Conservation (phyloP, 2,888 invertebrate genomes). For the Agonopterix arenella region DNA sequence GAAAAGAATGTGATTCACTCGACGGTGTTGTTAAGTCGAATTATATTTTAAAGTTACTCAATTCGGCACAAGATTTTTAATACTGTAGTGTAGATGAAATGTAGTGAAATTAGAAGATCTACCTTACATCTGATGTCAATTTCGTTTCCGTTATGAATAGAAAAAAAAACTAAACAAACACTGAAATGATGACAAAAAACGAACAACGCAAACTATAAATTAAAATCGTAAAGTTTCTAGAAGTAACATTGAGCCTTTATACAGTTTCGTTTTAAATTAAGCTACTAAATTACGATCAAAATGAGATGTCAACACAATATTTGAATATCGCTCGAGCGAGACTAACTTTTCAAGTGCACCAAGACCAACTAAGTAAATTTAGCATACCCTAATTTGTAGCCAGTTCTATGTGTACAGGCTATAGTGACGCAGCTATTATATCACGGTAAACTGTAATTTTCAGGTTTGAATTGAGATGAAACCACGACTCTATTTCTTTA, state of each 20-base stretch:
- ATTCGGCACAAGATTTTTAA: no score
- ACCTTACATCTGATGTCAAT: conserved; percentile 33
- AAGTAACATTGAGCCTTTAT: conserved; percentile 18
- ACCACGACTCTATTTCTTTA: no score
- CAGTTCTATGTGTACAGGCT: no score
- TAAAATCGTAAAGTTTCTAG: conserved; percentile 22
- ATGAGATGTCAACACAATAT: not conserved
- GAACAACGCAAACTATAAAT: conserved; percentile 36
- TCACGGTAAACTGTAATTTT: no score
- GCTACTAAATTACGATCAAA: not conserved
- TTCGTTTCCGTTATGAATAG: conserved; percentile 27
- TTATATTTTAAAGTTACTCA: no score
- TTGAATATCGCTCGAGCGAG: conserved; percentile 1
- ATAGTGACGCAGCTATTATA: no score
- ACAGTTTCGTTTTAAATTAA: not conserved
- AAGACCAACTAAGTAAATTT: not conserved
- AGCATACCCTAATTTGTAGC: no score
- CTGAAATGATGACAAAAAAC: conserved; percentile 38
- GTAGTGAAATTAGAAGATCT: no score
- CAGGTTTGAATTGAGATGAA: no score
- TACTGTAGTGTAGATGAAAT: no score
- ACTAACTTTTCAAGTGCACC: not conserved
- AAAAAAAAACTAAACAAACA: conserved; percentile 59
- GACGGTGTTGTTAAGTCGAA: no score
- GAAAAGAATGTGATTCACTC: no score